phyloP scores from a whole-genome alignment of 2,888 invertebrate species.

The Zaprionus obscuricornis region DNA sequence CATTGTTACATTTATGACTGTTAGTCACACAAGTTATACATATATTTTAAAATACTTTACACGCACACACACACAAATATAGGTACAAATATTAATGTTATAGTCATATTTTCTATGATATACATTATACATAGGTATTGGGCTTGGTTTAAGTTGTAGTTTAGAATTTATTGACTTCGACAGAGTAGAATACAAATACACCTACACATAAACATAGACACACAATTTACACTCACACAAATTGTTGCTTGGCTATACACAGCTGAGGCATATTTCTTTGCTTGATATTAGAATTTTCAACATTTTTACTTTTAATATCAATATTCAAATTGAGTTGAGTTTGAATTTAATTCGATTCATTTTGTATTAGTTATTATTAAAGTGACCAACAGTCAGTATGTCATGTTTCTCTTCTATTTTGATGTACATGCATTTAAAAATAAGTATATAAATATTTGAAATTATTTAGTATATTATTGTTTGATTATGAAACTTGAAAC shows the following conservation, averaged over 20 bases:
- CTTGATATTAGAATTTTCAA: too few relatives aligned
- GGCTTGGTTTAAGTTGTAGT: slow-evolving; percentile 10
- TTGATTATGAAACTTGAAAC: too few relatives aligned
- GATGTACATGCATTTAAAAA: too few relatives aligned
- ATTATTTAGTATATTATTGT: too few relatives aligned
- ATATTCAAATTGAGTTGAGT: too few relatives aligned
- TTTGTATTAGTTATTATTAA: too few relatives aligned
- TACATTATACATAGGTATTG: slow-evolving; percentile 39
- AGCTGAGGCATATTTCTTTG: too few relatives aligned
- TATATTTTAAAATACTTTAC: slow-evolving; percentile 69
- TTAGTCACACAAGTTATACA: slow-evolving; percentile 45
- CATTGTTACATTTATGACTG: not conserved
- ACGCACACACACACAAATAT: slow-evolving; percentile 65
- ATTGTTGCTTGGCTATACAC: not conserved
- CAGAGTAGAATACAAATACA: slow-evolving; percentile 9
- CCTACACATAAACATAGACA: too few relatives aligned
- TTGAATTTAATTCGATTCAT: too few relatives aligned
- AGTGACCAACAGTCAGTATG: too few relatives aligned
- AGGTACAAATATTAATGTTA: slow-evolving; percentile 54
- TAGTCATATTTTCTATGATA: slow-evolving; percentile 50
- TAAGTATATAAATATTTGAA: too few relatives aligned
- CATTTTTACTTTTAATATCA: too few relatives aligned
- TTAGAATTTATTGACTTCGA: slow-evolving; percentile 13
- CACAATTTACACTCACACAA: not conserved
- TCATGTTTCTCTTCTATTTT: not conserved